Base-by-base conservation (phyloP, 2,113 vertebrate genomes). In the Sphaerodactylus townsendi region DNA sequence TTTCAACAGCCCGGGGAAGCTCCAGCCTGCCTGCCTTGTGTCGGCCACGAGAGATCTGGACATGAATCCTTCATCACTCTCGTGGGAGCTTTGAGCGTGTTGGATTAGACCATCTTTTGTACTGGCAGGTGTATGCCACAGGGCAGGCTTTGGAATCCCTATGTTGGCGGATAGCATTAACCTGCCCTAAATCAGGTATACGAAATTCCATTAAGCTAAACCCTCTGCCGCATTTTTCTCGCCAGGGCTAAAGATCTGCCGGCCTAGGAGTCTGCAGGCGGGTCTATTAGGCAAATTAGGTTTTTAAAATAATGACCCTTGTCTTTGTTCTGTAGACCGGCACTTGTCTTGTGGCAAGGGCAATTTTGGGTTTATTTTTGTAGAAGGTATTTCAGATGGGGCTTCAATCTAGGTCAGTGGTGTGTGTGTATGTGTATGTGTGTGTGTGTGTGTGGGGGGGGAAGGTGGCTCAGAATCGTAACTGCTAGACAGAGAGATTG, bases 241-340 rank as follows among this genome's bases (percentile, higher is more conserved):
- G 87, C 85, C 86, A 59, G 1, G 87, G 86, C 93, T 90, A 2
- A 25, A 92, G 90, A 89, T 94, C 93, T 92, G 72, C 85, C 92
- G 89, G 88, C 88, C 59, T 93, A 90, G 90, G 87, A 75, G 93
- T 90, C 93, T 90, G 41, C 5, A 59, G 89, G 87, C 88, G 95
- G 79, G 84, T 91, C 82, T 95, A 88, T 91, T 93, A 94, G 86
- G 89, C 80, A 78, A 89, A 95, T 94, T 88, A 94, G 82, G 88
- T 82, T 80, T 94, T 94, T 89, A 92, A 93, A 95, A 94, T 90
- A 94, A 93, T 91, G 93, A 91, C 87, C 89, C 92, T 93, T 95
- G 86, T 92, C 90, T 95, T 93, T 94, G 93, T 77, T 85, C 48
- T 56, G 81, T 46, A 25, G 88, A 92, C 79, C 90, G 93, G 88